Base-by-base conservation (phyloP, 1,140 invertebrate genomes). In the Drosophila tsacasi region DNA sequence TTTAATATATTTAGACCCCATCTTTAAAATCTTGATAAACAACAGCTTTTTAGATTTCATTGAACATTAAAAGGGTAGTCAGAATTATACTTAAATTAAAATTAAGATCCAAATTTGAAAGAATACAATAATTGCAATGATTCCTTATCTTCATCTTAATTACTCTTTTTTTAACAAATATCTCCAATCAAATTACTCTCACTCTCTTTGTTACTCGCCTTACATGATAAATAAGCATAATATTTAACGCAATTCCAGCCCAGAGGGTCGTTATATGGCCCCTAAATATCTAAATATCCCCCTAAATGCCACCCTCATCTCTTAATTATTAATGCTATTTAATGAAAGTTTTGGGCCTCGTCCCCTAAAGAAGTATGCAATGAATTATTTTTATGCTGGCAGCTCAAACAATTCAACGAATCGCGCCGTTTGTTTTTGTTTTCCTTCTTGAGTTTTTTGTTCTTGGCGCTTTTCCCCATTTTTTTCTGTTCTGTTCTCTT, bases 191-290 rank as follows among this genome's bases (percentile, higher is more conserved):
- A 55, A 55, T 37, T 37, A 55, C 21, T n/a, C 9, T 37, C 32
- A 55, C 2, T 13, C 49, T 19, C n/a, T 23, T n/a, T 40, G 8
- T 37, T 13, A 13, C n/a, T 59, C 50, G 40, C 19, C 40, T 59
- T n/a, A 30, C 37, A 58, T 58, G 61, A 39, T 15, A 32, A 32
- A 40, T 60, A 62, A 23, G 52, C 30, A n/a, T 65, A 65, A 60
- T 62, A 62, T 32, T 44, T 44, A 61, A 64, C 35, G 12, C 87
- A 76, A 89, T 89, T 84, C 83, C 91, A 82, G 90, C 80, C 61
- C 85, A 91, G 73, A 93, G 92, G 79, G 89, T 92, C 78, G 83
- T 93, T 81, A 89, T 86, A 91, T 54, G 37, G 7, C 30, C 19
- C 35, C 44, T 39, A 67, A 63, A 67, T 67, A 65, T 67, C 59